Percentiles rank a stretch among this genome's conserved stretches.
Evolutionary conservation across 37 sponge, comb jelly and placozoan genomes (phyloP).

Genomic region (Agelas oroides): DNA sequence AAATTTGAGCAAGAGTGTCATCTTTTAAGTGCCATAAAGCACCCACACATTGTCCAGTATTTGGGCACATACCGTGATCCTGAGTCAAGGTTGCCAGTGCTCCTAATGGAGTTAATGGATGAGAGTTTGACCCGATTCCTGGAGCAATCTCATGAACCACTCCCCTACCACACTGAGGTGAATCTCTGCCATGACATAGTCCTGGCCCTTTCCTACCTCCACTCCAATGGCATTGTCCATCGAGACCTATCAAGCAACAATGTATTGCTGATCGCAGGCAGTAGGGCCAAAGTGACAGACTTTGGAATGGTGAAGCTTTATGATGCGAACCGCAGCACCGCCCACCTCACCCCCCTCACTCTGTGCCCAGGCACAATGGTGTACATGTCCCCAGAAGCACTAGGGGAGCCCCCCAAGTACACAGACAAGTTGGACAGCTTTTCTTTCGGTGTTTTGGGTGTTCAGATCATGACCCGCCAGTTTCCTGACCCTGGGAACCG

Average conservation of each 20-base stretch:
- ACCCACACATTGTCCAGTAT: conserved; percentile 16
- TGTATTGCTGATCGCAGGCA: neutral
- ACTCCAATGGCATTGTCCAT: conserved; percentile 5
- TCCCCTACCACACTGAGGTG: too few species aligned
- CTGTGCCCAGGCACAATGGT: conserved; percentile 1
- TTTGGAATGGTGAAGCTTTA: conserved; percentile 17
- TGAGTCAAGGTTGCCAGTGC: conserved; percentile 6
- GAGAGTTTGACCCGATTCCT: too few species aligned
- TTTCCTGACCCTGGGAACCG: conserved; percentile 6
- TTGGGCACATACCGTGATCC: conserved; percentile 9
- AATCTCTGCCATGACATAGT: conserved; percentile 4
- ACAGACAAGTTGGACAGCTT: conserved; percentile 17
- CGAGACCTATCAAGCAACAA: conserved; percentile 21
- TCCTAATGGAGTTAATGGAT: too few species aligned
- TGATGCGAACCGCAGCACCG: neutral
- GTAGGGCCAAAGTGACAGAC: conserved; percentile 24
- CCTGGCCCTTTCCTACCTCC: conserved; percentile 17
- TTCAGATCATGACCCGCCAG: conserved; percentile 5
- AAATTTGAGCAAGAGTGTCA: conserved; percentile 12
- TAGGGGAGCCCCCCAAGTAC: neutral
- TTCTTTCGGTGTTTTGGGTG: neutral
- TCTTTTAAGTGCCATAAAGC: conserved; percentile 1
- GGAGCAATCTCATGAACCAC: too few species aligned
- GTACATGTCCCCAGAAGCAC: conserved; percentile 23
- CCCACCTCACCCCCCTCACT: neutral